Percentiles rank a stretch among this genome's conserved stretches.
phyloP scores from a whole-genome alignment of 2,888 invertebrate genomes.

The Arge pagana region DNA sequence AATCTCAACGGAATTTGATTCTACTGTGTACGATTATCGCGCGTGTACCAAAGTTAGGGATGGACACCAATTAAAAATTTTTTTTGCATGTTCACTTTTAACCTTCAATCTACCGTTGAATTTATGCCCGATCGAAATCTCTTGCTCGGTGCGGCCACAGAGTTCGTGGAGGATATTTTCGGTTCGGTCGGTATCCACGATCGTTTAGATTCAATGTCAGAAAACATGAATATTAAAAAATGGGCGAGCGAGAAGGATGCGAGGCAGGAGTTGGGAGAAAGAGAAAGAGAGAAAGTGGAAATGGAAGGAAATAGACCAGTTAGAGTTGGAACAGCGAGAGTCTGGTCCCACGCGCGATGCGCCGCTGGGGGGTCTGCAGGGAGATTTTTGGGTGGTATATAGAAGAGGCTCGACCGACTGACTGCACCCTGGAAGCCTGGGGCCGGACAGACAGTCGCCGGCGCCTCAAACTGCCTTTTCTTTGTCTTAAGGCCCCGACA shows the following conservation, averaged over 20 bases:
- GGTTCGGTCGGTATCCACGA: too few species aligned
- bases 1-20: too few species aligned
- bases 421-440: background rate
- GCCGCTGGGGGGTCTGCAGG: conserved; percentile 14
- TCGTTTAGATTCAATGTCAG: too few species aligned
- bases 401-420: background rate
- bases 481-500: conserved; percentile 40
- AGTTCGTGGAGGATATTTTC: too few species aligned
- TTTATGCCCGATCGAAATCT: too few species aligned
- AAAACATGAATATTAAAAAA: background rate
- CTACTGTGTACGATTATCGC: too few species aligned
- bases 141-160: too few species aligned
- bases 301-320: conserved; percentile 1
- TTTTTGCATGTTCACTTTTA: too few species aligned
- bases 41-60: too few species aligned
- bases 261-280: background rate
- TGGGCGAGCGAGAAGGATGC: background rate
- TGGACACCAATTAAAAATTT: too few species aligned
- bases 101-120: too few species aligned
- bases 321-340: background rate
- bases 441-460: conserved; percentile 37
- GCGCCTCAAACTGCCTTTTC: conserved; percentile 45
- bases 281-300: background rate
- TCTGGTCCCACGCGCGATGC: conserved; percentile 9
- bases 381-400: conserved; percentile 8